Percentiles rank a stretch among this genome's conserved stretches.
These are phyloP conservation scores for Hofmannophila pseudospretella DNA, from an alignment of 2,888 invertebrate species.

Conservation along the genomic window DNA sequence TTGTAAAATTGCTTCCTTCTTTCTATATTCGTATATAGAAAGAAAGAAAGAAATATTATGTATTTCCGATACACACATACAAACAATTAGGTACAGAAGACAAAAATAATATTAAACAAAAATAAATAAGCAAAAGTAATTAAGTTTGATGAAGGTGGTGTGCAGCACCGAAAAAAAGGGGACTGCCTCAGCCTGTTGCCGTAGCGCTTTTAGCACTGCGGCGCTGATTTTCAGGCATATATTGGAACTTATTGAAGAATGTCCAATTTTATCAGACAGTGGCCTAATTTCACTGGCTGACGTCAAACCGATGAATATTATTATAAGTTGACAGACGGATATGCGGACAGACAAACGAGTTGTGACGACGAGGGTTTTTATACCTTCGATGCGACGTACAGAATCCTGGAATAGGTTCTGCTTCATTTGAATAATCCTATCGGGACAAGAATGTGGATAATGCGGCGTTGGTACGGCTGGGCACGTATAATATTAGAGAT, in stretches of 20 bases:
- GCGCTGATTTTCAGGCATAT: no score
- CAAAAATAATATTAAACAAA: no score
- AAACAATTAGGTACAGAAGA: no score
- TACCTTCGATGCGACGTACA: conserved; percentile 11
- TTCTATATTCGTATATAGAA: no score
- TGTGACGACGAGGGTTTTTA: conserved; percentile 7
- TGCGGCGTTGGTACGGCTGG: conserved; percentile 28
- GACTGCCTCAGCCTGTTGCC: no score
- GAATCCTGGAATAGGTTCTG: conserved; percentile 15
- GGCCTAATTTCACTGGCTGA: background rate
- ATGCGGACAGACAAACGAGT: conserved; percentile 8
- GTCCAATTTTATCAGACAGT: conserved; percentile 11
- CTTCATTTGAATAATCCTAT: conserved; percentile 47
- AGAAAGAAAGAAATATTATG: no score
- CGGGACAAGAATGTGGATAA: conserved; percentile 36
- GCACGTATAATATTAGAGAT: conserved; percentile 36
- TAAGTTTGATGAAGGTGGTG: no score
- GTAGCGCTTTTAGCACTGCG: no score
- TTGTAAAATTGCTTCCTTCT: no score
- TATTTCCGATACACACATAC: no score
- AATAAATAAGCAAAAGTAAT: no score
- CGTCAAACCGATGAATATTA: background rate
- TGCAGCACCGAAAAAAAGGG: no score
- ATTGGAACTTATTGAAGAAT: background rate
- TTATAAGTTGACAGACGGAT: background rate